Percentiles rank a stretch among this genome's conserved stretches.
Evolutionary conservation across 1,140 invertebrate species (phyloP).

Genomic region (Scaptomyza hsui): DNA sequence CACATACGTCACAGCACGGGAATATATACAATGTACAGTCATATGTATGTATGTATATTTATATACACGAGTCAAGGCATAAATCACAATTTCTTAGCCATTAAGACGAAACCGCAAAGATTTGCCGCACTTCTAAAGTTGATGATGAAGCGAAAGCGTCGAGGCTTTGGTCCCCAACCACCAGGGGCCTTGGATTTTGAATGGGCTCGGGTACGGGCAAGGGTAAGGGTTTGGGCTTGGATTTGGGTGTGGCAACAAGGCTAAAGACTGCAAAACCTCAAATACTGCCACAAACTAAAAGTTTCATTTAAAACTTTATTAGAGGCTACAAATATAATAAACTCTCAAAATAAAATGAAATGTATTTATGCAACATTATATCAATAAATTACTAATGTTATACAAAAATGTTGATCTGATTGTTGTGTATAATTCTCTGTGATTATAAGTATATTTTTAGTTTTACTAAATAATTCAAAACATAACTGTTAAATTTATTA

Average conservation of each 20-base stretch:
- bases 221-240: too few species aligned
- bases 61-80: slow-evolving; percentile 72
- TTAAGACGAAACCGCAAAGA: slow-evolving; percentile 80
- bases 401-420: too few species aligned
- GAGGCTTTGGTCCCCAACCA: slow-evolving; percentile 15
- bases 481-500: too few species aligned
- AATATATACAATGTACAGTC: slow-evolving; percentile 19
- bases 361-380: neutral
- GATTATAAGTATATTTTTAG: too few species aligned
- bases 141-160: slow-evolving; percentile 57
- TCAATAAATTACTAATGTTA: neutral
- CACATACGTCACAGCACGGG: slow-evolving; percentile 22
- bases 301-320: slow-evolving; percentile 16
- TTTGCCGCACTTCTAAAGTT: slow-evolving; percentile 70
- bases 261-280: slow-evolving; percentile 33
- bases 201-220: slow-evolving; percentile 10
- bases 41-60: neutral
- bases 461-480: too few species aligned
- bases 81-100: slow-evolving; percentile 83
- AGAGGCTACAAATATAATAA: too few species aligned
- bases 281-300: slow-evolving; percentile 27
- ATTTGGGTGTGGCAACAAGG: slow-evolving; percentile 15
- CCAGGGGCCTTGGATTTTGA: slow-evolving; percentile 24
- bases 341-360: neutral
- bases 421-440: too few species aligned